Conservation (phyloP, 1,140 invertebrate genomes). For the Dryas iulia region DNA sequence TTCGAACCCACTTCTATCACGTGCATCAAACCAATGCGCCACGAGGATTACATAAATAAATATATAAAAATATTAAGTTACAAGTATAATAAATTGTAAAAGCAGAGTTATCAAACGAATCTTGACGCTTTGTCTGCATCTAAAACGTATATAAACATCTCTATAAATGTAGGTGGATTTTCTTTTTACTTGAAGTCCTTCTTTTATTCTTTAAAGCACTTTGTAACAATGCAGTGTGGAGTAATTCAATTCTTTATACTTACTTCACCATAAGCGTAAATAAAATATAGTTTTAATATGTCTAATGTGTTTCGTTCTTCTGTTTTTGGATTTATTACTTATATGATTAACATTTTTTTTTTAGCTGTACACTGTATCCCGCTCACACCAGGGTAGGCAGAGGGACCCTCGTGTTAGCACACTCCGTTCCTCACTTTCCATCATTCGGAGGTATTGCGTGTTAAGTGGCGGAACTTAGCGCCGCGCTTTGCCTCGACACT, state of each 20-base stretch:
- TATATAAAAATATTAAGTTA: neutral
- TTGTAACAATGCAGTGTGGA: constrained; percentile 1
- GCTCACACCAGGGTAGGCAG: too few species aligned
- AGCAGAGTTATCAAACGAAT: neutral
- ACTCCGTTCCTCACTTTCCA: too few species aligned
- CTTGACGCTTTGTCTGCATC: neutral
- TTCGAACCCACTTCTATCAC: neutral
- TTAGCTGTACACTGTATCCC: too few species aligned
- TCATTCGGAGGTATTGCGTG: too few species aligned
- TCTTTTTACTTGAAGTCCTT: neutral
- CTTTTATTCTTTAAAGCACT: constrained; percentile 10
- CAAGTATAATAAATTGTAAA: neutral
- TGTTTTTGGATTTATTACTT: too few species aligned
- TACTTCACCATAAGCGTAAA: neutral
- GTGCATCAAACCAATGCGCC: neutral
- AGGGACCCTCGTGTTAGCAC: too few species aligned
- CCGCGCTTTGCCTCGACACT: too few species aligned
- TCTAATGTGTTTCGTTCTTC: too few species aligned
- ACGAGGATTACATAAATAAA: neutral
- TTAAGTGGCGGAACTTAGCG: too few species aligned
- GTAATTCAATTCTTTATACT: neutral
- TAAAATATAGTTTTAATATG: too few species aligned
- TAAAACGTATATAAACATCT: neutral
- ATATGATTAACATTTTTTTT: too few species aligned
- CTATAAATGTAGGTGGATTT: constrained; percentile 1